Evolutionary conservation across 2,797 vertebrate genomes (phyloP).

Genomic region (Heliangelus exortis): DNA sequence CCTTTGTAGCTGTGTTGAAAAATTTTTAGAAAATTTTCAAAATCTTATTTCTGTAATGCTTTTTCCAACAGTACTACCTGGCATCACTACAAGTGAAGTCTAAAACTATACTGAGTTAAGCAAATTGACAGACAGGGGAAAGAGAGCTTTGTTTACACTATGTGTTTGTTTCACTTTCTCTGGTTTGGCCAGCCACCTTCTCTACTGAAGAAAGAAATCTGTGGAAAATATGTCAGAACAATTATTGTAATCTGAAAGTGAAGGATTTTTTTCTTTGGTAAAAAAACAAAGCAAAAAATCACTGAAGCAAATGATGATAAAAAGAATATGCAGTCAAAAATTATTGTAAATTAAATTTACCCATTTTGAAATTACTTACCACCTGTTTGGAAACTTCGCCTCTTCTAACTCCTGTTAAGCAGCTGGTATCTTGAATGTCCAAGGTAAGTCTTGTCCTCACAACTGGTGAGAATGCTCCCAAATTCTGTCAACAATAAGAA

Average conservation of each 20-base stretch:
- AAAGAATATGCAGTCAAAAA: neutral
- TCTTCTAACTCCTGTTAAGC: neutral
- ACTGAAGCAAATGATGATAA: neutral
- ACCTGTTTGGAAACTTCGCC: neutral
- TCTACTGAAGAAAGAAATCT: neutral
- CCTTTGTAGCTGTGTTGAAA: neutral
- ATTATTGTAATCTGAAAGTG: neutral
- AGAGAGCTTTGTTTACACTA: neutral
- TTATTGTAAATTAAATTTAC: neutral
- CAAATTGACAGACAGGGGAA: neutral
- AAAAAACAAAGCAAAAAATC: neutral
- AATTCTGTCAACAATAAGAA: neutral
- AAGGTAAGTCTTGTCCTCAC: neutral
- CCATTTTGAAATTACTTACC: neutral
- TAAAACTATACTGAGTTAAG: neutral
- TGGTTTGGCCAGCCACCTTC: neutral
- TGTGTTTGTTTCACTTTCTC: neutral
- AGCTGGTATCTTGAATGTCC: fast-evolving
- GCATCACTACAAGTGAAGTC: neutral
- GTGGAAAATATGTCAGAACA: neutral
- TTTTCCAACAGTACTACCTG: neutral
- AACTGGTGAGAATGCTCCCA: neutral
- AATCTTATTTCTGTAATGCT: neutral
- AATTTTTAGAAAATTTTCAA: neutral
- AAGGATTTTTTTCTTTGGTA: neutral